Percentiles rank a stretch among this genome's conserved stretches.
phyloP scores from a whole-genome alignment of 2,888 invertebrate species.

The Sepioteuthis lessoniana region DNA sequence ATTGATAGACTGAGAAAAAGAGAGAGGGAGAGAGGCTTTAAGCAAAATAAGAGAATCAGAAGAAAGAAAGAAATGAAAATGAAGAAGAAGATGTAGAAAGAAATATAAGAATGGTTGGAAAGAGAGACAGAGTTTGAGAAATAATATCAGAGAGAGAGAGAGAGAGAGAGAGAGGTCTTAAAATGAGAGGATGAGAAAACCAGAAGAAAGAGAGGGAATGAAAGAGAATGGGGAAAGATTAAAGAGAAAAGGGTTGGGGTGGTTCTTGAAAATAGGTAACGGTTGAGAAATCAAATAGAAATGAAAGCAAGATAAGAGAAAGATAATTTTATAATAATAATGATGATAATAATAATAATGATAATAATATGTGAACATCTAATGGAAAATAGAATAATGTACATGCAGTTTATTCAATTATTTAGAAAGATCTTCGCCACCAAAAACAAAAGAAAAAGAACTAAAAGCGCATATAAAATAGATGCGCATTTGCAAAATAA shows the following conservation, averaged over 20 bases:
- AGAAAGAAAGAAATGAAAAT: too few relatives aligned
- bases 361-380: background rate
- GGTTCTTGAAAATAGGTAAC: background rate
- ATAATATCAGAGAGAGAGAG: too few relatives aligned
- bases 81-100: too few relatives aligned
- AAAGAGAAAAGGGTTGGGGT: background rate
- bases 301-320: background rate
- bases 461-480: too few relatives aligned
- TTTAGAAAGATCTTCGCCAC: background rate
- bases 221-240: background rate
- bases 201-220: background rate
- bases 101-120: too few relatives aligned
- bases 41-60: too few relatives aligned
- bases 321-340: background rate
- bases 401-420: constrained; percentile 33
- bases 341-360: too few relatives aligned
- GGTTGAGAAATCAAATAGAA: background rate
- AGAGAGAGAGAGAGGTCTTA: background rate
- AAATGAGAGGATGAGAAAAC: background rate
- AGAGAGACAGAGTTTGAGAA: too few relatives aligned
- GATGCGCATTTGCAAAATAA: background rate
- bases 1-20: too few relatives aligned
- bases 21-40: too few relatives aligned
- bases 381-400: background rate
- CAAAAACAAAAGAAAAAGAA: background rate